Evolutionary conservation across 2,113 vertebrate species (phyloP).

Genomic region (Dissostichus mawsoni): DNA sequence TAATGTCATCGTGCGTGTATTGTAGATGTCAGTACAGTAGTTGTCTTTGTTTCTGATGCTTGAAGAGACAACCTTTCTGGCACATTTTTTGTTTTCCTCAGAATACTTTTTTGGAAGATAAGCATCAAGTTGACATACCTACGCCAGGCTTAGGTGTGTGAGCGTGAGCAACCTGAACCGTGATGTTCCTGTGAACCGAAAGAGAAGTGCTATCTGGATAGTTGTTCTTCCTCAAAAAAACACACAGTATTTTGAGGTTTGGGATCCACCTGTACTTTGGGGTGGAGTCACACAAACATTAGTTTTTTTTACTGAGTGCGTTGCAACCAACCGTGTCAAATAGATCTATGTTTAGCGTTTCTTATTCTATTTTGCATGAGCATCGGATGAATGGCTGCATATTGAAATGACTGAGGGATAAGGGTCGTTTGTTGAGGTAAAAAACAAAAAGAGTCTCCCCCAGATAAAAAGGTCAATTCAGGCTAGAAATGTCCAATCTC

Average conservation of each 20-base stretch:
- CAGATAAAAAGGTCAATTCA: not conserved
- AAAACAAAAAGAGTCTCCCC: not conserved
- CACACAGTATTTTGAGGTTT: slow-evolving; percentile 80
- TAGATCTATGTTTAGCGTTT: slow-evolving; percentile 44
- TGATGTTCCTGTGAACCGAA: slow-evolving; percentile 45
- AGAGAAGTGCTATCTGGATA: slow-evolving; percentile 57
- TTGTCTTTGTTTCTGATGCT: no score
- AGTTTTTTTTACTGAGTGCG: slow-evolving; percentile 38
- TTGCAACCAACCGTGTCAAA: slow-evolving; percentile 49
- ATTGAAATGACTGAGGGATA: not conserved
- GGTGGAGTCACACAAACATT: slow-evolving; percentile 75
- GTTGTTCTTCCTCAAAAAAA: slow-evolving; percentile 68
- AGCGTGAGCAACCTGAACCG: not conserved
- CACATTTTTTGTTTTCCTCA: slow-evolving; percentile 13
- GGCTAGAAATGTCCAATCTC: not conserved
- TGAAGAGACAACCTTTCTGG: slow-evolving; percentile 1
- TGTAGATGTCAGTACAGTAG: no score
- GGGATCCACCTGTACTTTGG: slow-evolving; percentile 82
- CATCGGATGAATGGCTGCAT: not conserved
- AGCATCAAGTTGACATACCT: slow-evolving; percentile 40
- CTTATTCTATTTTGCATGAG: slow-evolving; percentile 37
- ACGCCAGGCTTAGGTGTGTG: not conserved
- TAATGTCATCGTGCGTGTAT: not conserved
- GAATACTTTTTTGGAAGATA: slow-evolving; percentile 28
- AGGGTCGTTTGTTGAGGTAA: not conserved